phyloP scores from a whole-genome alignment of 1,140 invertebrate genomes.

The Lepidotrigona ventralis region DNA sequence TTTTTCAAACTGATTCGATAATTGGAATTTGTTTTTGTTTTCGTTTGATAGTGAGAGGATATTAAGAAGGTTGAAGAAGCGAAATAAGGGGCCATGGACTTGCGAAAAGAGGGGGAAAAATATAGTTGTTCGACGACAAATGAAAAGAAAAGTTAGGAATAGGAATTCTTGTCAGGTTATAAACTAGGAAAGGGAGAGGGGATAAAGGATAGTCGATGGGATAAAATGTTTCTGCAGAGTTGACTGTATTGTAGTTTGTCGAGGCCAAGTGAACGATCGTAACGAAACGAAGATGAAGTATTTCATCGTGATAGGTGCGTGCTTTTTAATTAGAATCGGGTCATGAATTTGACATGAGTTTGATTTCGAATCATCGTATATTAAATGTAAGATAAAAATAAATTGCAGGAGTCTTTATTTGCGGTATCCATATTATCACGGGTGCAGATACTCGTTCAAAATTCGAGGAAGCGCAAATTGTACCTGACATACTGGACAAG shows the following conservation, averaged over 20 bases:
- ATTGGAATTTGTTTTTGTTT: neutral
- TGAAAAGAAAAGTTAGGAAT: slow-evolving; percentile 1
- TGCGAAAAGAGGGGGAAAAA: neutral
- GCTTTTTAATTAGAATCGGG: too few relatives aligned
- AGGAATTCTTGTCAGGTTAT: neutral
- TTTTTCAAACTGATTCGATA: neutral
- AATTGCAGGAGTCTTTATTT: slow-evolving; percentile 69
- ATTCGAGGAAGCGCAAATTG: slow-evolving; percentile 77
- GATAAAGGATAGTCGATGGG: neutral
- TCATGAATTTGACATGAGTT: neutral
- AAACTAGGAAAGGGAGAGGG: neutral
- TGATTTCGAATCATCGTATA: neutral
- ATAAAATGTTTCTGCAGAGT: slow-evolving; percentile 9
- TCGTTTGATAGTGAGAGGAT: neutral
- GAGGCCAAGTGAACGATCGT: neutral
- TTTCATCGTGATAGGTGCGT: slow-evolving; percentile 15
- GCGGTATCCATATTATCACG: slow-evolving; percentile 49
- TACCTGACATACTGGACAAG: slow-evolving; percentile 79
- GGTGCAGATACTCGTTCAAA: slow-evolving; percentile 68
- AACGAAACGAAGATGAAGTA: slow-evolving; percentile 16
- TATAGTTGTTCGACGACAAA: neutral
- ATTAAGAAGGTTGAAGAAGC: neutral
- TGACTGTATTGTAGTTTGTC: neutral
- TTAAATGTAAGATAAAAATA: neutral
- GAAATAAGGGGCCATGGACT: neutral